Evolutionary conservation across 2,888 invertebrate genomes (phyloP), one percentile per base, ranked within the genome.

Genomic region (Drosophila koepferae): DNA sequence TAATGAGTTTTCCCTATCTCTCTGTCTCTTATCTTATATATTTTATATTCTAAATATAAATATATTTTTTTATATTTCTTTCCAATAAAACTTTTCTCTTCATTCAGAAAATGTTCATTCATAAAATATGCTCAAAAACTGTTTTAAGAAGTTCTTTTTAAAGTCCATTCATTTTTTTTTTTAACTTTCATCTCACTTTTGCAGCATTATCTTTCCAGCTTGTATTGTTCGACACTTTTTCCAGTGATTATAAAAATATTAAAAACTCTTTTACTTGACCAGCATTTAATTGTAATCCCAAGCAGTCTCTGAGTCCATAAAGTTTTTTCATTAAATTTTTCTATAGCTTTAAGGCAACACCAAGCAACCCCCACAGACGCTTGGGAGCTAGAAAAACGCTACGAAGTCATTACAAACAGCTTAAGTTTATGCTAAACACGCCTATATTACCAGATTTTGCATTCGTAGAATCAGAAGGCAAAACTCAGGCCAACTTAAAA

Each of bases 371-470:
- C 34, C 12, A 14, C 4, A n/a, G 36, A 8, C 23, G 14, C 38
- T 23, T 38, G 53, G 20, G 28, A 48, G 46, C 40, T 46, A 40
- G 56, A 36, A 63, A 67, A 70, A 60, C 70, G 81, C 81, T 66
- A 75, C 68, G 77, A 86, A 88, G 85, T 88, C 85, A 79, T 88
- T 85, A 88, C 84, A 74, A 85, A 83, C 72, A 88, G 86, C 89
- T 88, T 88, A 86, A 81, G 89, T 81, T 88, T 73, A 83, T 83
- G 86, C 83, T 88, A 75, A 86, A 81, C 86, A 88, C 86, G 89
- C 84, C 86, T 72, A 89, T 76, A 86, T 86, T 86, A 74, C 88
- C 72, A 80, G 81, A 80, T 86, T 86, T 88, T 89, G 90, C 88
- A 85, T 86, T 86, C 63, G 64, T 16, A 41, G 60, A 66, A 74